phyloP scores from a whole-genome alignment of 53 echinoderm and acorn worm genomes.

The Arbacia lixula region DNA sequence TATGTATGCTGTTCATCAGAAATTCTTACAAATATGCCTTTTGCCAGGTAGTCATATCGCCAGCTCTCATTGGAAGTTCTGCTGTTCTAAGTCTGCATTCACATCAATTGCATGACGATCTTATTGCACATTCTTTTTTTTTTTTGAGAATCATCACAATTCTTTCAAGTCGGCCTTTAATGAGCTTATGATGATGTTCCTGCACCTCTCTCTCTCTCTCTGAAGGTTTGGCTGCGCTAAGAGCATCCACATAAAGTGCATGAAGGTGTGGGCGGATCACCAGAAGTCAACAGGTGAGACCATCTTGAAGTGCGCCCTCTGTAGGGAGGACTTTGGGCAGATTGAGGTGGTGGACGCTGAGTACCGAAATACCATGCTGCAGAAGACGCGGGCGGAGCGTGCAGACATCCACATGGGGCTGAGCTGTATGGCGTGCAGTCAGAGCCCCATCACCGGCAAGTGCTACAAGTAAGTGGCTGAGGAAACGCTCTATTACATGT shows the following conservation, averaged over 20 bases:
- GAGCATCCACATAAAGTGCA: constrained; percentile 98
- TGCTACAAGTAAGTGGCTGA: constrained; percentile 93
- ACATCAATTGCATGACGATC: too few species aligned
- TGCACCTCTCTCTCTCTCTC: not conserved
- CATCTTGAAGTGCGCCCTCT: constrained; percentile 82
- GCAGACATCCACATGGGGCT: constrained; percentile 78
- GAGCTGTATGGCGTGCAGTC: constrained; percentile 74
- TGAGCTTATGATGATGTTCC: too few species aligned
- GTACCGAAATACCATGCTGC: constrained; percentile 81
- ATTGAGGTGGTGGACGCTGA: constrained; percentile 82
- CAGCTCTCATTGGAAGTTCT: too few species aligned
- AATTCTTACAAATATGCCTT: too few species aligned
- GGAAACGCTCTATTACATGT: not conserved
- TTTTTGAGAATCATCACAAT: too few species aligned
- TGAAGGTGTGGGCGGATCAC: constrained; percentile 99
- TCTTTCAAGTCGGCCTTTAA: too few species aligned
- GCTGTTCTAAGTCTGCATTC: too few species aligned
- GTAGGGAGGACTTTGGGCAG: constrained; percentile 91
- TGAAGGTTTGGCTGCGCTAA: constrained; percentile 95
- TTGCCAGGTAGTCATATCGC: too few species aligned
- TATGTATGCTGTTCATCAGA: too few species aligned
- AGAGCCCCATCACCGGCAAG: constrained; percentile 87
- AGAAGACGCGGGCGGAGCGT: constrained; percentile 84
- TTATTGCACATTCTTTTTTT: too few species aligned
- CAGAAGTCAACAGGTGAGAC: constrained; percentile 92